phyloP scores from a whole-genome alignment of 1,140 invertebrate species.

The Ditylenchus dipsaci region DNA sequence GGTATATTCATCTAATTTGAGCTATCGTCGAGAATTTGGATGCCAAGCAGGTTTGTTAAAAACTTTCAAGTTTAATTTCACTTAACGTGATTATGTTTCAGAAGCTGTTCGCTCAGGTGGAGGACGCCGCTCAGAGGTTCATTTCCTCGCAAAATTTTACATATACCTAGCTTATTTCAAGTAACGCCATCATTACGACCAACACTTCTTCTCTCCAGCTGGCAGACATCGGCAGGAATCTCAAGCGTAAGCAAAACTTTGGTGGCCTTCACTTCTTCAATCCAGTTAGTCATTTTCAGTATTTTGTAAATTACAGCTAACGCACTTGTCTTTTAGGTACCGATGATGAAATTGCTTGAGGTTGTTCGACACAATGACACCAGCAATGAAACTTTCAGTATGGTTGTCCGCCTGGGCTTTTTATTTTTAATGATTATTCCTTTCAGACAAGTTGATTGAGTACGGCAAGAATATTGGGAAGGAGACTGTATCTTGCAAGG shows the following conservation, averaged over 20 bases:
- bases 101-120: constrained; percentile 49
- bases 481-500: constrained; percentile 69
- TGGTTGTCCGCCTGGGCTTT: too few species aligned
- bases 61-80: too few species aligned
- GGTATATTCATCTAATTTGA: too few species aligned
- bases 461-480: constrained; percentile 78
- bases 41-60: constrained; percentile 43
- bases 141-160: too few species aligned
- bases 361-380: constrained; percentile 63
- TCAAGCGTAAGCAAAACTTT: constrained; percentile 66
- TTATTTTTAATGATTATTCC: too few species aligned
- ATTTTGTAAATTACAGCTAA: neutral
- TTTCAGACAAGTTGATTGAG: constrained; percentile 65
- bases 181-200: constrained; percentile 68
- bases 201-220: constrained; percentile 84
- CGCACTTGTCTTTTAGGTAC: constrained; percentile 64
- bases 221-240: constrained; percentile 70
- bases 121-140: constrained; percentile 27
- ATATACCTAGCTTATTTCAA: constrained; percentile 9
- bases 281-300: constrained; percentile 60
- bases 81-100: too few species aligned
- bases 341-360: constrained; percentile 79
- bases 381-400: constrained; percentile 69
- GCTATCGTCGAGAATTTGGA: constrained; percentile 59
- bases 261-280: constrained; percentile 86